These are phyloP conservation scores for Cariama cristata DNA, from an alignment of 2,113 vertebrate species.

Conservation along the genomic window DNA sequence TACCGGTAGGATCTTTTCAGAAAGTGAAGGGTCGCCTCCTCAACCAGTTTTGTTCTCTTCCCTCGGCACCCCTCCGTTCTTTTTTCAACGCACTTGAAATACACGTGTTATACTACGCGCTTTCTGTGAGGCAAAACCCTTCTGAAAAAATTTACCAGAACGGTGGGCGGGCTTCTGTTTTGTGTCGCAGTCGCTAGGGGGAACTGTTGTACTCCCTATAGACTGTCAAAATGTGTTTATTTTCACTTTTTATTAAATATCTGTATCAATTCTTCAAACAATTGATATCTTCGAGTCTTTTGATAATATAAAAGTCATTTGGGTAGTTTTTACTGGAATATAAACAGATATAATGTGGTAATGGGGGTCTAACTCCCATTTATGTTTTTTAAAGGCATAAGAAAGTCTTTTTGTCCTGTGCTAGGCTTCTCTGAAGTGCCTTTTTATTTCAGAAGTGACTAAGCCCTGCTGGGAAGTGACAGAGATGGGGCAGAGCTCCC, in stretches of 20 bases:
- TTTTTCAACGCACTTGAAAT: rapidly evolving
- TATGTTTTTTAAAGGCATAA: rapidly evolving
- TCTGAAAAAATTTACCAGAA: rapidly evolving
- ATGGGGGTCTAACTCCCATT: too few relatives aligned
- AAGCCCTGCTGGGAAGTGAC: not conserved
- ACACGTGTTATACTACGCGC: rapidly evolving
- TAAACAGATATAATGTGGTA: too few relatives aligned
- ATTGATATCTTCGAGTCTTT: not conserved
- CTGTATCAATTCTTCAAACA: rapidly evolving
- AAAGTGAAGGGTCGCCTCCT: rapidly evolving
- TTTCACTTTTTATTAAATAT: rapidly evolving
- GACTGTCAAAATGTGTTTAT: rapidly evolving
- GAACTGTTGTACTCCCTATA: not conserved
- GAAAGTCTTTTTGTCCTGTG: not conserved
- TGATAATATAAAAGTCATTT: not conserved
- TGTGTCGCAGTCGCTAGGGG: not conserved
- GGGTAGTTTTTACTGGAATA: not conserved
- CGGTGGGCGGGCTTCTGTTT: rapidly evolving
- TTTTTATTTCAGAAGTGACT: not conserved
- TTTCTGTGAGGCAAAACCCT: rapidly evolving
- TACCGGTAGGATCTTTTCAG: not conserved
- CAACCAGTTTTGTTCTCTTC: too few relatives aligned
- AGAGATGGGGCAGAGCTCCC: not conserved
- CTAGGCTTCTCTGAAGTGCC: not conserved
- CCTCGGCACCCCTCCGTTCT: not conserved